Base-by-base conservation (phyloP, 92 coral and sea anemone species). In the Montipora capitata region DNA sequence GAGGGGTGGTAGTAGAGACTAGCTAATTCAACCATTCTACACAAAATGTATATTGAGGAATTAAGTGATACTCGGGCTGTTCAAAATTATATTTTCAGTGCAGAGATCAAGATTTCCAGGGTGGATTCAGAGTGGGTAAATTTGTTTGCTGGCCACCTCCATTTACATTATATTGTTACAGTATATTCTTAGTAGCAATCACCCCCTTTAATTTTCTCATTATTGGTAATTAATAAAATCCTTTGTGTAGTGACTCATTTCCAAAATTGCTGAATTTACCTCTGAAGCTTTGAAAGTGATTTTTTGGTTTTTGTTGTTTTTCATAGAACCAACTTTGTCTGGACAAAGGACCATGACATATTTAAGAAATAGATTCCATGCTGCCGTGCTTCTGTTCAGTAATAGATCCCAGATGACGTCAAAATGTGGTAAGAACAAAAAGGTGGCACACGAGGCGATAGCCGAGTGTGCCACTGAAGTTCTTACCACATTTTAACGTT, bases 81-180 rank as follows among this genome's bases (percentile, higher is more conserved):
- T 72, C 40, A 72, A 72, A 70, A 70, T 40, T 16, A 72, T 72
- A 72, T 72, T 72, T 72, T 72, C 77, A 72, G 44, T 72, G 44
- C 54, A 72, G 44, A 72, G 77, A 72, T 72, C 77, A 72, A 72
- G 44, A 44, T 72, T 56, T 72, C 77, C 77, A 72, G 77, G 44
- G 77, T 43, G 40, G 77, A 72, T 72, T 72, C 77, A 72, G 77
- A 72, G 77, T 72, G 77, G 40, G 77, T 72, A 56, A 72, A 72
- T 72, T 72, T 72, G 77, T 72, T 72, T 72, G 77, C 77, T 72
- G 77, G 77, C 77, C 77, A 72, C 77, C 58, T 35, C 44, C 77
- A 72, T 72, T 72, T 72, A 72, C 77, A 18, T 72, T 72, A 56
- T 40, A 72, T 72, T 72, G 27, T 72, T 56, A 51, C 76, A 72